Base-by-base conservation (phyloP, 2,113 vertebrate genomes). In the Rhinolophus ferrumequinum region DNA sequence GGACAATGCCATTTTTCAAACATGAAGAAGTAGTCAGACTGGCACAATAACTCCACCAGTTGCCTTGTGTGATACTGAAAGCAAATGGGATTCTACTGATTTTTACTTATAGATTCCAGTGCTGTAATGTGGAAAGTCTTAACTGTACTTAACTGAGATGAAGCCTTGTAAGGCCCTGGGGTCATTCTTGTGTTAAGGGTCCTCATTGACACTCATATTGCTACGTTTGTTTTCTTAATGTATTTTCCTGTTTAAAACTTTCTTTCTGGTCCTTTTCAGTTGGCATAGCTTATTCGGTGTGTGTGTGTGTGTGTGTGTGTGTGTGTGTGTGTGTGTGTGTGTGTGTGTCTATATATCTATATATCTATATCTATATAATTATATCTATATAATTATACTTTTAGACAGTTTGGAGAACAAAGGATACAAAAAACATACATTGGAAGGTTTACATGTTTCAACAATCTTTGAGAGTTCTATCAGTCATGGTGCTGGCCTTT, bases 231-330 rank as follows among this genome's bases (percentile, higher is more conserved):
- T 54, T 94, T 66, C 21, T 67, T 58, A 88, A 76, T 88, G 14
- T 72, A 33, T 88, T 97, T 95, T 83, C 50, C 11, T 73, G 22
- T 82, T 73, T 72, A 77, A 81, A 81, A 41, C 7, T 52, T 94
- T 82, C 26, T 79, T 16, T 84, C 13, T 50, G 21, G n/a, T 77
- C 5, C 54, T 86, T 96, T 92, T 85, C 47, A 77, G 19, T 70
- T 66, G 66, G 35, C 2, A 7, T 76, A 80, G 58, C 5, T 89
- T 90, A 94, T 56, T 90, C n/a, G 81, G 0, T 50, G 0, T 72
- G 0, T 66, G 14, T 70, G 6, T 85, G 13, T 56, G 5, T 86
- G 41, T 41, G 41, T 50, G 12, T 50, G 12, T 50, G 12, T 50
- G 12, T 50, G 12, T 13, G 47, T 13, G 12, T 50, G 12, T 50